A percentile compares a stretch with the other conserved stretches of the same genome.
These are phyloP conservation scores for Oscheius sp. DNA, from an alignment of 2,888 invertebrate genomes.

Conservation along the genomic window DNA sequence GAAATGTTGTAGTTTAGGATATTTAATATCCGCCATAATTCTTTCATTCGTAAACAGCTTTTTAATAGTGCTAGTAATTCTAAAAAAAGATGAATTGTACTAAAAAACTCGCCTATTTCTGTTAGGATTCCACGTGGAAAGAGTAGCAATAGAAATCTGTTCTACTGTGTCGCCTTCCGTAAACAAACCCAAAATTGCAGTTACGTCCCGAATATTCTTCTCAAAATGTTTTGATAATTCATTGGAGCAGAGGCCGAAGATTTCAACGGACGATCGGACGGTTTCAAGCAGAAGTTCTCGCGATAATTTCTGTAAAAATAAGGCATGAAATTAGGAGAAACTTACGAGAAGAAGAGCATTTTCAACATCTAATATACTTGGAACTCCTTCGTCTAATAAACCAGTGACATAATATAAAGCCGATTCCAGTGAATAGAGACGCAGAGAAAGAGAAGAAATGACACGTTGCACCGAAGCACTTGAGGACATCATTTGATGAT, in stretches of 20 bases:
- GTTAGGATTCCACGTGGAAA: slow-evolving; percentile 57
- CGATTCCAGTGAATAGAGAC: slow-evolving; percentile 67
- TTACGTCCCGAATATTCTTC: slow-evolving; percentile 62
- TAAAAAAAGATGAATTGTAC: not conserved
- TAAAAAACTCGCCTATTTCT: slow-evolving; percentile 1
- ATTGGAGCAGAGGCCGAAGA: slow-evolving; percentile 58
- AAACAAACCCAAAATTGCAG: slow-evolving; percentile 63
- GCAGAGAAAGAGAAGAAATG: slow-evolving; percentile 50
- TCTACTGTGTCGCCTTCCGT: slow-evolving; percentile 53
- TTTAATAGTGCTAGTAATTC: slow-evolving; percentile 51
- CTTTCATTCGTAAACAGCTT: slow-evolving; percentile 51
- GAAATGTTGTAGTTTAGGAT: slow-evolving; percentile 68
- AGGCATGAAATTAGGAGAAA: not conserved
- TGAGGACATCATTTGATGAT: slow-evolving; percentile 39
- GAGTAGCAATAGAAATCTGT: slow-evolving; percentile 55
- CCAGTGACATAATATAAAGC: slow-evolving; percentile 71
- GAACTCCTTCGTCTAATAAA: slow-evolving; percentile 66
- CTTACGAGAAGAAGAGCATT: slow-evolving; percentile 63
- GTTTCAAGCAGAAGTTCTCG: slow-evolving; percentile 43
- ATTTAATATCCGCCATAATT: slow-evolving; percentile 48
- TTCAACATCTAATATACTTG: slow-evolving; percentile 67
- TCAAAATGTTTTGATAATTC: slow-evolving; percentile 59
- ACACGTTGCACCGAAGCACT: slow-evolving; percentile 45
- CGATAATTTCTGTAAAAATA: slow-evolving; percentile 39
- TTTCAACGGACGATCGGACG: slow-evolving; percentile 52